Evolutionary conservation across 2,888 invertebrate genomes (phyloP).

Genomic region (Calliphora vomitoria): DNA sequence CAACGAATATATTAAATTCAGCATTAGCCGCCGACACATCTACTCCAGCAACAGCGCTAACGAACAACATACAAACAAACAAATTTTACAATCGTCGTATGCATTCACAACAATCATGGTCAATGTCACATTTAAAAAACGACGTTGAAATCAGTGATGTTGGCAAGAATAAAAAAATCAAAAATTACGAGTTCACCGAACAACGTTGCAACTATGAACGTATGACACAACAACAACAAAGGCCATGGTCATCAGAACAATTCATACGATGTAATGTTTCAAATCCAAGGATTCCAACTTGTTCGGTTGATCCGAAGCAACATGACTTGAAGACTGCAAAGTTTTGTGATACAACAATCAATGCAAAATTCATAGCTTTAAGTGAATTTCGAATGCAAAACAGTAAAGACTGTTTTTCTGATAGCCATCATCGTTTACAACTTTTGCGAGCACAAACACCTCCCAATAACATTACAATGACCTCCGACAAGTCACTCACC

Average conservation of each 20-base stretch:
- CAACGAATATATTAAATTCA: background rate
- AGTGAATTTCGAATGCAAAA: slow-evolving; percentile 58
- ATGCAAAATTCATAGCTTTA: slow-evolving; percentile 44
- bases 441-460: background rate
- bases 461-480: background rate
- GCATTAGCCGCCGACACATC: background rate
- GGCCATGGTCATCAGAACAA: slow-evolving; percentile 38
- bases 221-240: slow-evolving; percentile 25
- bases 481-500: background rate
- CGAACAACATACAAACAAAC: background rate
- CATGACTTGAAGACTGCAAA: slow-evolving; percentile 11
- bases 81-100: background rate
- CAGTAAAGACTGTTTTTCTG: slow-evolving; percentile 56
- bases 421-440: slow-evolving; percentile 4
- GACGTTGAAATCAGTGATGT: background rate
- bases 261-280: background rate
- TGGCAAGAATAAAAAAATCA: background rate
- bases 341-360: background rate
- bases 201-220: slow-evolving; percentile 67
- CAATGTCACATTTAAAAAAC: slow-evolving; percentile 35
- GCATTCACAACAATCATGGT: slow-evolving; percentile 45
- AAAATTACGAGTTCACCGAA: slow-evolving; percentile 49
- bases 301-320: slow-evolving; percentile 19
- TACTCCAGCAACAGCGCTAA: background rate
- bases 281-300: slow-evolving; percentile 61